A percentile compares a stretch with the other conserved stretches of the same genome.
Evolutionary conservation across 2,113 vertebrate species (phyloP).

Genomic region (Anolis sagrei): DNA sequence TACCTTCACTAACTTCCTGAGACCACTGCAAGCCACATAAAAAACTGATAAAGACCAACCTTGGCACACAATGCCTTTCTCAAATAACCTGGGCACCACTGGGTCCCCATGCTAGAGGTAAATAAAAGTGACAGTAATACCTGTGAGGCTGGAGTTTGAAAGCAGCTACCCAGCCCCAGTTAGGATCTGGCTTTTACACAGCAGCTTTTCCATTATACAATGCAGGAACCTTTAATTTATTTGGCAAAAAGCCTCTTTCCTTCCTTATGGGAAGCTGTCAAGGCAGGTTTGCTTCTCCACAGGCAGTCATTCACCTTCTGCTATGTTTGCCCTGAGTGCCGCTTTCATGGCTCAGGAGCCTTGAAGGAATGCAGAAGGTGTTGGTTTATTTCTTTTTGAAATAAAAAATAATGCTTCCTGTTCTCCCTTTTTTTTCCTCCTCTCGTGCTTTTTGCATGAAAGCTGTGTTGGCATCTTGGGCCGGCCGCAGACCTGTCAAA

Average conservation of each 20-base stretch:
- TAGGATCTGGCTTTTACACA: not conserved
- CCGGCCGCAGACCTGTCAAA: slow-evolving; percentile 2
- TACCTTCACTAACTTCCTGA: too few species aligned
- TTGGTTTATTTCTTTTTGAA: not conserved
- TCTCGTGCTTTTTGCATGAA: slow-evolving; percentile 7
- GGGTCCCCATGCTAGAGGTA: too few species aligned
- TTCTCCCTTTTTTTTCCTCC: rapidly evolving
- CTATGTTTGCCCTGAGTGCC: slow-evolving; percentile 4
- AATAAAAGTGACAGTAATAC: too few species aligned
- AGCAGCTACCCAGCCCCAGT: too few species aligned
- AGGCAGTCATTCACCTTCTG: slow-evolving; percentile 33
- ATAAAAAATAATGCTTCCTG: not conserved
- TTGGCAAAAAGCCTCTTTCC: slow-evolving; percentile 35
- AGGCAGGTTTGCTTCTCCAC: slow-evolving; percentile 45
- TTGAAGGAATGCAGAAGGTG: slow-evolving; percentile 50
- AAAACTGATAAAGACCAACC: too few species aligned
- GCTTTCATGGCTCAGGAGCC: slow-evolving; percentile 46
- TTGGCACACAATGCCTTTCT: too few species aligned
- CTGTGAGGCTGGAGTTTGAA: too few species aligned
- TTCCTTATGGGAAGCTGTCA: slow-evolving; percentile 32
- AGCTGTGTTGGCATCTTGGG: rapidly evolving
- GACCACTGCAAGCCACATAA: too few species aligned
- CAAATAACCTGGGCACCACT: too few species aligned
- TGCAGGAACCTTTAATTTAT: not conserved
- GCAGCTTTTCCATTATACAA: not conserved